These are phyloP conservation scores for Nibea albiflora DNA, from an alignment of 2,113 vertebrate species.

Conservation along the genomic window DNA sequence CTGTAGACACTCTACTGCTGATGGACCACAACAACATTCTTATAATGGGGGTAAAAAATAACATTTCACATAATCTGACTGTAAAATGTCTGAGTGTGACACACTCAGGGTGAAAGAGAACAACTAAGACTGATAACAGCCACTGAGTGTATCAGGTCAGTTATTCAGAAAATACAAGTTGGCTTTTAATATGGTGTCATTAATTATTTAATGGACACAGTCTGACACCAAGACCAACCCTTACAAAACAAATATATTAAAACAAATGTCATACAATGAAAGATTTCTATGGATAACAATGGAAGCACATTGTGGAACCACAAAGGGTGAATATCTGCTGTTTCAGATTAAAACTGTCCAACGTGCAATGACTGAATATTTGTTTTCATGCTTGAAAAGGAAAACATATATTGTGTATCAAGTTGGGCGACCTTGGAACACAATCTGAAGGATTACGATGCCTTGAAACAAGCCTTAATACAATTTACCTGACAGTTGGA, in stretches of 20 bases:
- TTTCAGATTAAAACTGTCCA: background rate
- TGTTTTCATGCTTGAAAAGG: background rate
- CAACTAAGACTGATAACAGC: background rate
- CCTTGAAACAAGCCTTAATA: background rate
- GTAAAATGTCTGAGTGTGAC: background rate
- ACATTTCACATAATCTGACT: background rate
- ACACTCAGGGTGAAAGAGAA: background rate
- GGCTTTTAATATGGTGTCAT: background rate
- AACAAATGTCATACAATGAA: background rate
- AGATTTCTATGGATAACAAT: too few relatives aligned
- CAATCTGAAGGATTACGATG: background rate
- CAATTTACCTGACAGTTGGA: slow-evolving; percentile 68
- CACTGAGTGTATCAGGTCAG: background rate
- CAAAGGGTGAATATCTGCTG: background rate
- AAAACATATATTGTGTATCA: background rate
- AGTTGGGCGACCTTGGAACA: background rate
- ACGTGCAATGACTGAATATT: background rate
- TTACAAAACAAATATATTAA: background rate
- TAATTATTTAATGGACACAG: background rate
- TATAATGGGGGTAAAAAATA: background rate
- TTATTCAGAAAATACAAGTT: background rate
- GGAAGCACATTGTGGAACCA: background rate
- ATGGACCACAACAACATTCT: background rate
- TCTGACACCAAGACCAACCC: background rate
- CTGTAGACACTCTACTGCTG: too few relatives aligned